A percentile compares a stretch with the other conserved stretches of the same genome.
These are phyloP conservation scores for Neodiprion fabricii DNA, from an alignment of 1,140 invertebrate species.

Conservation along the genomic window DNA sequence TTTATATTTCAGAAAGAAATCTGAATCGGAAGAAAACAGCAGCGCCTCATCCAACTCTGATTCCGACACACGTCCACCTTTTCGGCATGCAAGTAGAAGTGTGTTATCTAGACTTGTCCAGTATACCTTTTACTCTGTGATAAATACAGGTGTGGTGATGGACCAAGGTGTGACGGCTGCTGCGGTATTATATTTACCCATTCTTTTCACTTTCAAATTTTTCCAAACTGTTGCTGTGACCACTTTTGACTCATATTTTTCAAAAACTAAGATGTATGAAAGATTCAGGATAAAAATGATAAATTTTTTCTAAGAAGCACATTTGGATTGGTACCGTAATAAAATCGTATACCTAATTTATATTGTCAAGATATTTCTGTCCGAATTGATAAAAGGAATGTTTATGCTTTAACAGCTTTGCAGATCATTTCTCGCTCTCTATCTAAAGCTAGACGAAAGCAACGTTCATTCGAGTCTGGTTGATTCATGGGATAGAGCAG, in stretches of 20 bases:
- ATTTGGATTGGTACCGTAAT: background rate
- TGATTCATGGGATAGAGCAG: conserved; percentile 32
- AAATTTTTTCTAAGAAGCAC: background rate
- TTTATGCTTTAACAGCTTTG: background rate
- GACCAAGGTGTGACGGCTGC: conserved; percentile 30
- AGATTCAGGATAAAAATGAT: conserved; percentile 7
- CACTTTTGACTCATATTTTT: conserved; percentile 3
- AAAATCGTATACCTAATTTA: too few relatives aligned
- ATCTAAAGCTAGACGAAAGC: conserved; percentile 29
- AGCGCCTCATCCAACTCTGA: background rate
- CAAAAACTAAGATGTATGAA: background rate
- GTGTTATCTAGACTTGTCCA: background rate
- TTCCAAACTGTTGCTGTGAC: background rate
- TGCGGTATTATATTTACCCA: conserved; percentile 15
- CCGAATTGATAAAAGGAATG: background rate
- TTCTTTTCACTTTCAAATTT: background rate
- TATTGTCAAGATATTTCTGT: too few relatives aligned
- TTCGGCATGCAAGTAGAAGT: background rate
- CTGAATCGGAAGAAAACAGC: background rate
- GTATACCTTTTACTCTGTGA: conserved; percentile 39
- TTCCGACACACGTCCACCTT: background rate
- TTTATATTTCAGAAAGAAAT: background rate
- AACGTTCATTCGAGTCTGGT: conserved; percentile 27
- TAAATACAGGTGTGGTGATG: conserved; percentile 36
- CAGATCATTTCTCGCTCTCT: conserved; percentile 29